Evolutionary conservation across 2,113 vertebrate species (phyloP), one percentile per base, ranked within the genome.

Genomic region (Sinocyclocheilus anophthalmus): DNA sequence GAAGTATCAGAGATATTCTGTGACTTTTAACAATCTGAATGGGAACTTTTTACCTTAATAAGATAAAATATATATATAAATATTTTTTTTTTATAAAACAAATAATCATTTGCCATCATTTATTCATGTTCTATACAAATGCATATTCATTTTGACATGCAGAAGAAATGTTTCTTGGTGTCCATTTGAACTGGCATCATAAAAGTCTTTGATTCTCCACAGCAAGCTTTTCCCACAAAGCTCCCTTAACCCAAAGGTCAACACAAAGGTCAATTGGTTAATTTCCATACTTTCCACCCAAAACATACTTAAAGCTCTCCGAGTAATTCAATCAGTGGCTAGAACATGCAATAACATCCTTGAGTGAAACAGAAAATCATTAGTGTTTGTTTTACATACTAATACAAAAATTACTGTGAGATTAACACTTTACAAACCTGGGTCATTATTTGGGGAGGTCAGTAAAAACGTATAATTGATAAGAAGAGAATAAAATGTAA

Each of bases 231-330:
- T 93, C 93, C 92, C 92, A 90, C 86, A 86, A 91, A 92, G 87
- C 65, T 84, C 91, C 80, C 79, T 89, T 90, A 91, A 91, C 89
- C 91, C 75, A 85, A 65, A 89, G 90, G 89, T 93, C 91, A 92
- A 83, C 90, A 83, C 86, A 87, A 82, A 94, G 89, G 90, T 94
- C 93, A 94, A 84, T 81, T 92, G 92, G 89, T 91, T 94, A 86
- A 94, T 93, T 92, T 94, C 92, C 88, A 93, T 92, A 92, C 90
- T 91, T 90, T 91, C 91, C 89, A 92, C 87, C 91, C 92, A 93
- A 92, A 94, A 91, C 90, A 93, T 93, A 93, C 90, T 91, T 93
- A 84, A 79, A 67, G 63, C 86, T 0, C 30, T 33, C 30, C 30
- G 30, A 33, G 30, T 33, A 92, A 92, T 93, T 94, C 88, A 95